Evolutionary conservation across 2,888 invertebrate species (phyloP).

Genomic region (Thymelicus lineola): DNA sequence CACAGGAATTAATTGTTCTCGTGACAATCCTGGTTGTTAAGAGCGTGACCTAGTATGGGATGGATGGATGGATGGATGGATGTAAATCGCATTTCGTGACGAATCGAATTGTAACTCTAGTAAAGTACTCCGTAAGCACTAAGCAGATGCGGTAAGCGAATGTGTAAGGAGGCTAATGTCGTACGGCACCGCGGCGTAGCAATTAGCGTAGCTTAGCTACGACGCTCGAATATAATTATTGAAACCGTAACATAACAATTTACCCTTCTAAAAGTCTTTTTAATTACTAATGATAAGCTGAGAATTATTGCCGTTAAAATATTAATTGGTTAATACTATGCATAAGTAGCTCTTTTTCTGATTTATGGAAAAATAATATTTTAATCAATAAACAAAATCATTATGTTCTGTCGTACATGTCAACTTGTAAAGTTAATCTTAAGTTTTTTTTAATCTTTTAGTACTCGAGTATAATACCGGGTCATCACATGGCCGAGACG

Average conservation of each 20-base stretch:
- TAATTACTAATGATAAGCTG: too few relatives aligned
- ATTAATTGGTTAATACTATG: too few relatives aligned
- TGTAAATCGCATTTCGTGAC: neutral
- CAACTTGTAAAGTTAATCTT: too few relatives aligned
- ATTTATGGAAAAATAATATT: too few relatives aligned
- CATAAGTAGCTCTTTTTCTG: too few relatives aligned
- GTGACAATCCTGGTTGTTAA: constrained; percentile 1
- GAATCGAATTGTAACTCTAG: neutral
- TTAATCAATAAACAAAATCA: too few relatives aligned
- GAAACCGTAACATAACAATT: too few relatives aligned
- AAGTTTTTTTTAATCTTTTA: neutral
- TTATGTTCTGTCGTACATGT: too few relatives aligned
- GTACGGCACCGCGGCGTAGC: neutral
- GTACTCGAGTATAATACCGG: constrained; percentile 4
- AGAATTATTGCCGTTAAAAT: too few relatives aligned
- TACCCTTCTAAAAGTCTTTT: too few relatives aligned
- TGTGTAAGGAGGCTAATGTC: neutral
- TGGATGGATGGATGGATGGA: neutral
- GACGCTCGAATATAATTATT: too few relatives aligned
- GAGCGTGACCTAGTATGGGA: neutral
- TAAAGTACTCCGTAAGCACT: neutral
- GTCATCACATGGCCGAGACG: constrained; percentile 6
- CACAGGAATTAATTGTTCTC: constrained; percentile 1
- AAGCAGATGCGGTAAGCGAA: neutral
- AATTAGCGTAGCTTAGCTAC: neutral